Base-by-base conservation (phyloP, 2,797 vertebrate genomes). In the Morus bassanus region DNA sequence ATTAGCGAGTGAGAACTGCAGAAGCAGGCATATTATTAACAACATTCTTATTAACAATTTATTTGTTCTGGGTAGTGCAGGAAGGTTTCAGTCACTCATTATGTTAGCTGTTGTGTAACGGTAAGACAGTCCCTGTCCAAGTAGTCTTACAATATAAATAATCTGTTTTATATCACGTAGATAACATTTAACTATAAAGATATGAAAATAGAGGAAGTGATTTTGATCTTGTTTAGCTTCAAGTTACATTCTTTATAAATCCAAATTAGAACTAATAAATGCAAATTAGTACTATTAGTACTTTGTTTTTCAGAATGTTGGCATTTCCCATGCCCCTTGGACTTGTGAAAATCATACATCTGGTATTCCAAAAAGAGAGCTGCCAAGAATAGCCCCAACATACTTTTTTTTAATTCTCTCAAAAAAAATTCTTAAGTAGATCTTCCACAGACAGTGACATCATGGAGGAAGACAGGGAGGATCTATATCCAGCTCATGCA, bases 371-470 rank as follows among this genome's bases (percentile, higher is more conserved):
- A 50, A 75, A 80, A 43, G 10, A 70, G 3, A 83, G 27, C 46
- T 79, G 43, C 35, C 35, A 59, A 57, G n/a, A 74, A 73, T 23
- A 73, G 13, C 10, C 10, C 10, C 39, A 10, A 10, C 0, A 0
- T 3, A 24, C n/a, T 33, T 59, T 31, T 25, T 78, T 57, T 13
- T 21, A 87, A 57, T 28, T 48, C 0, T 22, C 4, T 54, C 3
- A 2, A 75, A 86, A 69, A 69, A 48, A 25, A 0, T 1, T 41
- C 18, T 51, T n/a, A 24, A 72, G 7, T 65, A 51, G 24, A 3
- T 72, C 77, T 82, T 89, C 12, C 68, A 48, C 18, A 70, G 27
- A 59, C 9, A 81, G 14, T 39, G 53, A 31, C 14, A 33, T 33
- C 13, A 19, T 18, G 9, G n/a, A 59, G 17, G 27, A 54, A 48